phyloP scores from a whole-genome alignment of 2,797 vertebrate species.

The Mus spretus region DNA sequence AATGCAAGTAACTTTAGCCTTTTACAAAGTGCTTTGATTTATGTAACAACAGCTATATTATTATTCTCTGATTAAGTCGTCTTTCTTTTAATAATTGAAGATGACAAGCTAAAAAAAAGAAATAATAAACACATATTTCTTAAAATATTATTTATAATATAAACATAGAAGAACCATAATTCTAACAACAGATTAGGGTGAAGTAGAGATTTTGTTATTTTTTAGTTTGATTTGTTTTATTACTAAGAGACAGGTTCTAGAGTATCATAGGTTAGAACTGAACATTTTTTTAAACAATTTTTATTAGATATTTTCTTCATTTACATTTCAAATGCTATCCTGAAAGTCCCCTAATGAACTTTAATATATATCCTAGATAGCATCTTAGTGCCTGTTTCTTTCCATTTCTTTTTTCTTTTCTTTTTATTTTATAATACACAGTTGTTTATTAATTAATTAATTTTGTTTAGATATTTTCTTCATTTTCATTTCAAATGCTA shows the following conservation, averaged over 20 bases:
- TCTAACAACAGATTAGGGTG: background rate
- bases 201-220: background rate
- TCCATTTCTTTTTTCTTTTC: too few relatives aligned
- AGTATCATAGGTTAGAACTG: background rate
- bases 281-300: background rate
- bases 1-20: background rate
- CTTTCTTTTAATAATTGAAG: conserved; percentile 43
- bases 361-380: too few relatives aligned
- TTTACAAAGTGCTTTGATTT: conserved; percentile 22
- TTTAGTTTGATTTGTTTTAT: background rate
- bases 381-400: too few relatives aligned
- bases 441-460: too few relatives aligned
- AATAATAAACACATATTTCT: background rate
- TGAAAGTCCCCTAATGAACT: too few relatives aligned
- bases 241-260: background rate
- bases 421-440: too few relatives aligned
- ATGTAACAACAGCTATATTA: background rate
- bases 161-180: conserved; percentile 27
- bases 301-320: too few relatives aligned
- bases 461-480: too few relatives aligned
- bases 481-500: too few relatives aligned
- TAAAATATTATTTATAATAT: conserved; percentile 33
- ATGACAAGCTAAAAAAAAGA: conserved; percentile 18
- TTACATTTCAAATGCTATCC: too few relatives aligned
- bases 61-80: conserved; percentile 34